Conservation (phyloP, 2,797 vertebrate species). For the Momotus momota region DNA sequence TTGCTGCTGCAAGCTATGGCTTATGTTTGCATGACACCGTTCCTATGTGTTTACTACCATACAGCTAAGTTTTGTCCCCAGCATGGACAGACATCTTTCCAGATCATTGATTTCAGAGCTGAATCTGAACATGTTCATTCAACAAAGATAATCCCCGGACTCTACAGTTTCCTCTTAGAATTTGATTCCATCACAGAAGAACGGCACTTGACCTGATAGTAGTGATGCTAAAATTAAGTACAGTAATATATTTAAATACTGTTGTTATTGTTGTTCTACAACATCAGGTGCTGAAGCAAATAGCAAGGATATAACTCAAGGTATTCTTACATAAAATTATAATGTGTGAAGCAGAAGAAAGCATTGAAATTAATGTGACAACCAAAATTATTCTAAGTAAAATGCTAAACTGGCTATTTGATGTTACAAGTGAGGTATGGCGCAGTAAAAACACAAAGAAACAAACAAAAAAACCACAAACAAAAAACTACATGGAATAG, state of each 20-base stretch:
- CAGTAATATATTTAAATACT: slow-evolving; percentile 55
- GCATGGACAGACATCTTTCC: slow-evolving; percentile 71
- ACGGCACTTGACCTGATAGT: slow-evolving; percentile 70
- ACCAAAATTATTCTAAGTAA: background rate
- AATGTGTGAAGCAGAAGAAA: background rate
- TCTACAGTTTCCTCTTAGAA: slow-evolving; percentile 69
- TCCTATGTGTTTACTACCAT: slow-evolving; percentile 73
- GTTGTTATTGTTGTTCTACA: background rate
- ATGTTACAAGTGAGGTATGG: background rate
- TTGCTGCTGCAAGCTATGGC: slow-evolving; percentile 8
- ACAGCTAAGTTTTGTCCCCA: slow-evolving; percentile 58
- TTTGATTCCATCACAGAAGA: slow-evolving; percentile 69
- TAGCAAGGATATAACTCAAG: background rate
- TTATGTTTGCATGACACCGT: slow-evolving; percentile 78
- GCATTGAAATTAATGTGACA: background rate
- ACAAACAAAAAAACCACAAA: background rate
- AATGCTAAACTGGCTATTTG: background rate
- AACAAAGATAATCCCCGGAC: slow-evolving; percentile 78
- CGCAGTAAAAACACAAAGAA: background rate
- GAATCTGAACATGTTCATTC: slow-evolving; percentile 75
- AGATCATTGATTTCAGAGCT: slow-evolving; percentile 68
- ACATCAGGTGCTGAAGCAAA: background rate
- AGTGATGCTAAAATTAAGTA: slow-evolving; percentile 61
- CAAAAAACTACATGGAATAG: background rate
- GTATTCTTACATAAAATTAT: background rate